These are phyloP conservation scores for Coelopa frigida DNA, from an alignment of 1,140 invertebrate species.

Conservation along the genomic window DNA sequence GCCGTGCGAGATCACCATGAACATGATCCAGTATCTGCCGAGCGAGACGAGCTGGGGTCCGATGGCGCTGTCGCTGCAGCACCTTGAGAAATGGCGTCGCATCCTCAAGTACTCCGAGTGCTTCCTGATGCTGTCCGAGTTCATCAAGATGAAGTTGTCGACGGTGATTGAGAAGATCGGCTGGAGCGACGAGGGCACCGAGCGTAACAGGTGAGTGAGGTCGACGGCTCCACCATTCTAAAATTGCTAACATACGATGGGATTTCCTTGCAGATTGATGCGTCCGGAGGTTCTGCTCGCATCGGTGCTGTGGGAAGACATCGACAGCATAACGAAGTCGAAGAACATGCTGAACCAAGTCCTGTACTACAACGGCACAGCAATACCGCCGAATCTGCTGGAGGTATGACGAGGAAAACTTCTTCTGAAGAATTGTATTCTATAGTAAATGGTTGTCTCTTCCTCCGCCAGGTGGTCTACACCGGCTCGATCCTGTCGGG, in stretches of 20 bases:
- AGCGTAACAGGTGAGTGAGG: slow-evolving; percentile 54
- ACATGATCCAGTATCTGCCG: slow-evolving; percentile 61
- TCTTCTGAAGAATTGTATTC: background rate
- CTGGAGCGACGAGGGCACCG: slow-evolving; percentile 60
- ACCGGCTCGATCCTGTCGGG: slow-evolving; percentile 51
- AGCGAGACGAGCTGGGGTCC: slow-evolving; percentile 67
- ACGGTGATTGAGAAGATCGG: slow-evolving; percentile 57
- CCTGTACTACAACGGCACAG: slow-evolving; percentile 34
- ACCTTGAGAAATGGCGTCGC: slow-evolving; percentile 60
- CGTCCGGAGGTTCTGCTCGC: slow-evolving; percentile 39
- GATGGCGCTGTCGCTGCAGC: slow-evolving; percentile 61
- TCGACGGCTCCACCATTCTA: background rate
- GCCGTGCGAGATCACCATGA: slow-evolving; percentile 58
- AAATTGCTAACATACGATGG: background rate
- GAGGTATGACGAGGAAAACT: slow-evolving; percentile 21
- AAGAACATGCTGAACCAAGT: slow-evolving; percentile 42
- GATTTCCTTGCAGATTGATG: slow-evolving; percentile 22
- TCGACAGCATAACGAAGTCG: slow-evolving; percentile 38
- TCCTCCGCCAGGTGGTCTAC: slow-evolving; percentile 31
- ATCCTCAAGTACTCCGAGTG: slow-evolving; percentile 62
- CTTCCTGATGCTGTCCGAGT: slow-evolving; percentile 57
- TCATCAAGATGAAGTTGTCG: slow-evolving; percentile 54
- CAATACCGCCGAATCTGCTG: slow-evolving; percentile 38
- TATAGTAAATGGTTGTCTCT: background rate
- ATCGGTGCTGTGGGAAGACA: slow-evolving; percentile 42